Base-by-base conservation (phyloP, 2,888 invertebrate genomes). In the Synergus gifuensis region DNA sequence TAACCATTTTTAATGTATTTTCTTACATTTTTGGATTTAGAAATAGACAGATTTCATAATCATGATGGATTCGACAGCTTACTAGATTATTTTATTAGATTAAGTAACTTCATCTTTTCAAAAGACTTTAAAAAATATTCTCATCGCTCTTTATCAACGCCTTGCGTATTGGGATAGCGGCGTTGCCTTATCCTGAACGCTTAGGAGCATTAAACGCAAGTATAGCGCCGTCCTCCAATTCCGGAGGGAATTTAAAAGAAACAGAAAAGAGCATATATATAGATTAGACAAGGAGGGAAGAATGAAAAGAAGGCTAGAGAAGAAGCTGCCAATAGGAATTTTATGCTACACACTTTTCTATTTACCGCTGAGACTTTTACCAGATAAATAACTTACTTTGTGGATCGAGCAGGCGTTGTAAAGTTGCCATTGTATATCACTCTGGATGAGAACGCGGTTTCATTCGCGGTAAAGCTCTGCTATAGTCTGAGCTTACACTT, bases 291-390 rank as follows among this genome's bases (percentile, higher is more conserved):
- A 54, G 54, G 7, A 22, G 18, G 12, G 18, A 9, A 22, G 22
- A 60, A 60, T 60, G 22, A 22, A 22, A 60, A 67, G 18, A 44
- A 44, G 44, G 12, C 67, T 67, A n/a, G 44, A 46, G 18, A 9
- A 22, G 22, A 46, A 67, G 44, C 12, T 44, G 67, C 44, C 44
- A 46, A 67, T 67, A 67, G 67, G n/a, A 67, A 22, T 67, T 67
- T 67, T 67, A 67, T 67, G 42, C 67, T 67, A 9, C 44, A 44
- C 18, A 67, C 12, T 67, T 44, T 67, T 22, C 22, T 67, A 67
- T 67, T 67, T 67, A 67, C 22, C 12, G 9, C 64, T 36, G 16
- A 64, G n/a, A 64, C 40, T n/a, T 16, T 64, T 64, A 64, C 64
- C n/a, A 64, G n/a, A 4, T 46, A 22, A 18, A 44, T 67, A 67